These are phyloP conservation scores for Urocitellus parryii DNA, from an alignment of 2,113 vertebrate species.

Conservation along the genomic window DNA sequence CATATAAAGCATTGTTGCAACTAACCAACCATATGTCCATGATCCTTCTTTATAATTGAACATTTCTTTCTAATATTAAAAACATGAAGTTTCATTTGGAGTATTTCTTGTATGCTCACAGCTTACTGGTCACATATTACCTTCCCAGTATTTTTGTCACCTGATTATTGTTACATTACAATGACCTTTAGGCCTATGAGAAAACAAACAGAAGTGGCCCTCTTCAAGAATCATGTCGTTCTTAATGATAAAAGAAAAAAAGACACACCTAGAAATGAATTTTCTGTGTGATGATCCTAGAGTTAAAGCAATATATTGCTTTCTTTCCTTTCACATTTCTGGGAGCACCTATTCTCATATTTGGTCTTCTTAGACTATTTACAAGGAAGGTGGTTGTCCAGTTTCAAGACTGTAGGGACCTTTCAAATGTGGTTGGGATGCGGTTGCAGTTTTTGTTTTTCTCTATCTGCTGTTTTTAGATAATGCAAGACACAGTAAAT, in stretches of 20 bases:
- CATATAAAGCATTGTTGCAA: neutral
- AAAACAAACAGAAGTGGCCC: neutral
- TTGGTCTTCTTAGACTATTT: neutral
- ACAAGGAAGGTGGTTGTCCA: neutral
- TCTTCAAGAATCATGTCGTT: neutral
- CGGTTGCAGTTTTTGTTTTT: neutral
- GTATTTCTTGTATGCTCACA: neutral
- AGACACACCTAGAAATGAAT: neutral
- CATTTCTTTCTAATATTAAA: neutral
- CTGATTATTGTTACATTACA: neutral
- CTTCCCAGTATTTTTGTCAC: neutral
- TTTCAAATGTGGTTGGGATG: neutral
- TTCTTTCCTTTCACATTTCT: neutral
- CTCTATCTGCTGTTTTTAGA: neutral
- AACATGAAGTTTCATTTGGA: neutral
- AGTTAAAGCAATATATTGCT: neutral
- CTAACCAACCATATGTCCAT: neutral
- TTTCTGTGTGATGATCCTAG: neutral
- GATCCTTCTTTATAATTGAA: constrained; percentile 11
- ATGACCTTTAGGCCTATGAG: neutral
- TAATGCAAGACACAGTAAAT: neutral
- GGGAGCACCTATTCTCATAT: neutral
- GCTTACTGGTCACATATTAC: neutral
- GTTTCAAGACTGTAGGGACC: neutral
- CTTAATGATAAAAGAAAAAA: neutral